These are phyloP conservation scores for Anneissia japonica DNA, from an alignment of 35 echinoderm and acorn worm species.

Conservation along the genomic window DNA sequence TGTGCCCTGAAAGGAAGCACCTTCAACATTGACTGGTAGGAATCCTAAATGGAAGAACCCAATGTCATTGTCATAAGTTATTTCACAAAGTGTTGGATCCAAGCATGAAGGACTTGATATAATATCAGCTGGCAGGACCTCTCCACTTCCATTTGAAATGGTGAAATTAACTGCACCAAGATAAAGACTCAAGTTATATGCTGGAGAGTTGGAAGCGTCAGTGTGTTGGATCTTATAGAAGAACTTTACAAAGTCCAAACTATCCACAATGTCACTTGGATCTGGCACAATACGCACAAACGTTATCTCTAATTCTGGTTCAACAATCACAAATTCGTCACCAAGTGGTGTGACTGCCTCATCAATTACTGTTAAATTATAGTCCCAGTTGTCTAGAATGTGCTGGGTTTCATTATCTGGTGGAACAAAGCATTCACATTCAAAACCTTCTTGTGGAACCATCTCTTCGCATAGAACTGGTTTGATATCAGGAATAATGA, in stretches of 20 bases:
- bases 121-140: not conserved
- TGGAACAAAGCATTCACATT: slow-evolving; percentile 62
- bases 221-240: slow-evolving; percentile 56
- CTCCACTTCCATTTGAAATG: slow-evolving; percentile 14
- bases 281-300: slow-evolving; percentile 39
- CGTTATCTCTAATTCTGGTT: slow-evolving; percentile 54
- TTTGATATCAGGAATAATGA: slow-evolving; percentile 11
- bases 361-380: slow-evolving; percentile 63
- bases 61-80: slow-evolving; percentile 31
- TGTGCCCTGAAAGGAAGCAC: slow-evolving; percentile 34
- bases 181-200: slow-evolving; percentile 45
- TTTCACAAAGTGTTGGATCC: slow-evolving; percentile 18
- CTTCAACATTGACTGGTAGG: slow-evolving; percentile 46
- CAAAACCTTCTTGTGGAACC: slow-evolving; percentile 22
- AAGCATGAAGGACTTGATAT: slow-evolving; percentile 6
- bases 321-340: slow-evolving; percentile 40
- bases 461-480: slow-evolving; percentile 4
- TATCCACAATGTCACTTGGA: slow-evolving; percentile 53
- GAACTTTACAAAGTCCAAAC: slow-evolving; percentile 54
- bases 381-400: slow-evolving; percentile 64
- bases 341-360: slow-evolving; percentile 19
- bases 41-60: slow-evolving; percentile 50
- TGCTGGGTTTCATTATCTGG: slow-evolving; percentile 66
- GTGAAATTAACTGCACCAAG: slow-evolving; percentile 72
- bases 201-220: slow-evolving; percentile 43